These are phyloP conservation scores for Coracopsis vasa DNA, from an alignment of 2,113 vertebrate genomes.

Conservation along the genomic window DNA sequence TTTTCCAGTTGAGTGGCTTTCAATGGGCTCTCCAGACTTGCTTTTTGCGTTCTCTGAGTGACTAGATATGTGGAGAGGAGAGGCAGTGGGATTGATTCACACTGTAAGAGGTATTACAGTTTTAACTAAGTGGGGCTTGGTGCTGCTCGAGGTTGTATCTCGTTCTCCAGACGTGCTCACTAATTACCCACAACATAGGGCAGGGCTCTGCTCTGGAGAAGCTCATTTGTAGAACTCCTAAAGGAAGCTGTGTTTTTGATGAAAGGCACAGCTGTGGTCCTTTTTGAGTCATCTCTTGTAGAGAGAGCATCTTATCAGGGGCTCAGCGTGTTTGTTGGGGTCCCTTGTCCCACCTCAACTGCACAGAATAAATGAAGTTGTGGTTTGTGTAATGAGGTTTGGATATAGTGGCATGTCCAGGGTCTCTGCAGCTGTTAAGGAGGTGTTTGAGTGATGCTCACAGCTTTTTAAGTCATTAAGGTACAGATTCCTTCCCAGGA, in stretches of 20 bases:
- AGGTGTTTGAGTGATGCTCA: background rate
- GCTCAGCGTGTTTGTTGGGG: rapidly evolving
- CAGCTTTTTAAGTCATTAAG: background rate
- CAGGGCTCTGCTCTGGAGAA: background rate
- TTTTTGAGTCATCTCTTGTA: background rate
- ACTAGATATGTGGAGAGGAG: conserved; percentile 17
- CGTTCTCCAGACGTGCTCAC: background rate
- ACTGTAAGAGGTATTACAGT: background rate
- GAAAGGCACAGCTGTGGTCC: background rate
- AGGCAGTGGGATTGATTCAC: conserved; percentile 23
- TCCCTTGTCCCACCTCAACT: background rate
- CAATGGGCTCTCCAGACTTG: conserved; percentile 69
- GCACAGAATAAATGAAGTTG: background rate
- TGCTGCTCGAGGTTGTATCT: background rate
- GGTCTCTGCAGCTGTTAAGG: background rate
- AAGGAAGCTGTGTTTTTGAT: background rate
- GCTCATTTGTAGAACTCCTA: background rate
- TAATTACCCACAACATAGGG: background rate
- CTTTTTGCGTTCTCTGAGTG: conserved; percentile 50
- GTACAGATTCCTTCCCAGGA: background rate
- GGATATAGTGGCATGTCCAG: background rate
- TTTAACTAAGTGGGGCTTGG: background rate
- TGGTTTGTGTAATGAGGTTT: background rate
- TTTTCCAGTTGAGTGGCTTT: conserved; percentile 74
- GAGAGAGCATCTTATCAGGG: rapidly evolving